Evolutionary conservation across 2,113 vertebrate species (phyloP), one percentile per base, ranked within the genome.

Genomic region (Nyctibius bracteatus): DNA sequence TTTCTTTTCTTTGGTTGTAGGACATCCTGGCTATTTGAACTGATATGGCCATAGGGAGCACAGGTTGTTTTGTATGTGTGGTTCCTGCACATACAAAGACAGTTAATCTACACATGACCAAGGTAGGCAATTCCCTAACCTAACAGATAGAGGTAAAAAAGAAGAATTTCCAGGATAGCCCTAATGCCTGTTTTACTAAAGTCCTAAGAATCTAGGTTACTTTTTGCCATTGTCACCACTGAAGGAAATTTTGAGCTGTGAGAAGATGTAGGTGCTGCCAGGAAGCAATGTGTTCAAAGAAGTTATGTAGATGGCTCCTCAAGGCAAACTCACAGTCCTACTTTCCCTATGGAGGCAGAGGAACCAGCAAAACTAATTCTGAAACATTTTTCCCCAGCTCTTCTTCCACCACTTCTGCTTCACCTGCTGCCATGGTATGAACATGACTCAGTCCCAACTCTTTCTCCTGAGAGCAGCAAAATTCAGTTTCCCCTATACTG

Each of bases 261-360:
- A 90, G 49, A 73, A 9, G 15, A 70, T 1, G n/a, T 12, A 49
- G 5, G 12, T 77, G 46, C 2, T 82, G 15, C 44, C 0, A 0
- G 16, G 49, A 72, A 79, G 12, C 4, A 21, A 28, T 5, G 1
- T 20, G 20, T 63, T 71, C 89, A 43, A 55, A 46, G 54, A 51
- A 58, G 21, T 39, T 41, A 6, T 1, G 1, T 14, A 22, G 39
- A 8, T n/a, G 35, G 15, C 3, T 73, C 10, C 44, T 92, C n/a
- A 61, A 47, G 49, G 10, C 46, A 70, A 87, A 74, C 4, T 54
- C 49, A 35, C 15, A n/a, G 17, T 44, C 58, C 24, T 72, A 1
- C 12, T 30, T 71, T 89, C 47, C 7, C 17, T 23, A 2, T 59
- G 37, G 20, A 71, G 37, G 18, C 23, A 63, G 6, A 39, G 10